Evolutionary conservation across 2,888 invertebrate genomes (phyloP), one percentile per base, ranked within the genome.

Genomic region (Buathra laborator): DNA sequence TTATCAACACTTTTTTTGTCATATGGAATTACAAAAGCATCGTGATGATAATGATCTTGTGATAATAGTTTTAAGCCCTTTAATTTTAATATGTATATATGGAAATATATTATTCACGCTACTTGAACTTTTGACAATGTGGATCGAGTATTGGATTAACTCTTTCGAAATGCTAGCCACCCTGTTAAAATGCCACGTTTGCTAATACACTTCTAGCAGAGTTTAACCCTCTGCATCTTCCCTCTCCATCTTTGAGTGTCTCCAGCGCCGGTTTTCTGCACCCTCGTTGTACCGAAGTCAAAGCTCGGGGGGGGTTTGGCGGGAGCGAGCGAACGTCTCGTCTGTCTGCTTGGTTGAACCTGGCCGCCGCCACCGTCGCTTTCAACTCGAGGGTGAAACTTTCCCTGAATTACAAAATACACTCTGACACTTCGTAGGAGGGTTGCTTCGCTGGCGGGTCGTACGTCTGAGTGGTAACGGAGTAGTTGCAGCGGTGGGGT

Each of bases 391-490:
- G 84, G 85, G 75, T 75, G 75, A 85, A 85, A 85, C 85, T 85
- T 85, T 85, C 85, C 81, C 75, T 85, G 85, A 85, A 85, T 85
- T 85, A 85, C 85, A 85, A 85, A 85, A 85, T 85, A 85, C 82
- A 85, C 82, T 85, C 85, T 79, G 85, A 85, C 85, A 85, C 79
- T 85, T 82, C 66, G 79, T 64, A 81, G 71, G 71, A 78, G 74
- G 74, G 74, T 62, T 46, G 46, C 62, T 29, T 62, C 24, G 62
- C 62, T 46, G 14, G 46, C 62, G 32, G 74, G 59, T 16, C 56
- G 43, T 74, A 74, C 46, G 83, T 79, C 79, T 79, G 71, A 83
- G 79, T 80, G 75, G 79, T 80, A 84, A 84, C 74, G 78, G 56
- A 78, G 81, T 75, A 85, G 71, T 84, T 77, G 81, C 32, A 48